Percentiles rank a stretch among this genome's conserved stretches.
Evolutionary conservation across 2,797 vertebrate genomes (phyloP).

Genomic region (Lithobates pipiens): DNA sequence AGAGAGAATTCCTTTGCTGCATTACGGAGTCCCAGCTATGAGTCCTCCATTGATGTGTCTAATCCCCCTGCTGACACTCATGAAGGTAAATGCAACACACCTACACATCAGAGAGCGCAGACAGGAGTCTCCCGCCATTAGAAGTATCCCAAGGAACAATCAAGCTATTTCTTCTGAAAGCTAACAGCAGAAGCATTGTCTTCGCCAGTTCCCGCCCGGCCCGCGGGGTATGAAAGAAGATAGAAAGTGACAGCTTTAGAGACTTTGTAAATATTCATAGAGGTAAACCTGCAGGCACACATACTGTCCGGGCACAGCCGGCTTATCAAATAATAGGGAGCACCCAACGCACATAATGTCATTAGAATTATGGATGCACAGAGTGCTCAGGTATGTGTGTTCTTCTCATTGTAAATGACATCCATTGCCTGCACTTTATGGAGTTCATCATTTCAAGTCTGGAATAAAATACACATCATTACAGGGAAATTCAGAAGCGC

Average conservation of each 20-base stretch:
- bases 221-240: conserved; percentile 11
- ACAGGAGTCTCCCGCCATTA: conserved; percentile 22
- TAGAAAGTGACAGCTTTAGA: conserved; percentile 33
- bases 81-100: conserved; percentile 27
- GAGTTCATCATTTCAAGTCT: not conserved
- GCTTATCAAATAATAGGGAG: not conserved
- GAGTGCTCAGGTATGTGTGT: not conserved
- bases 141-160: conserved; percentile 41
- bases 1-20: conserved; percentile 19
- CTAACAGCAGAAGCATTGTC: conserved; percentile 16
- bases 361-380: not conserved
- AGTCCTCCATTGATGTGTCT: conserved; percentile 21
- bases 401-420: not conserved
- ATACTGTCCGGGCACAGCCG: not conserved
- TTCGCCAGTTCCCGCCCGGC: not conserved
- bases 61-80: conserved; percentile 46
- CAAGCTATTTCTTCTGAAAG: conserved; percentile 9
- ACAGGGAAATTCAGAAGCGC: not conserved
- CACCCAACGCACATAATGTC: not conserved
- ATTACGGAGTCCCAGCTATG: not conserved
- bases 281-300: not conserved
- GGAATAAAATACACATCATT: not conserved
- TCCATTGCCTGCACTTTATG: not conserved
- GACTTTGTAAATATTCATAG: conserved; percentile 7
- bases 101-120: conserved; percentile 45